Conservation (phyloP, 2,888 invertebrate species). For the Leucozona laternaria region DNA sequence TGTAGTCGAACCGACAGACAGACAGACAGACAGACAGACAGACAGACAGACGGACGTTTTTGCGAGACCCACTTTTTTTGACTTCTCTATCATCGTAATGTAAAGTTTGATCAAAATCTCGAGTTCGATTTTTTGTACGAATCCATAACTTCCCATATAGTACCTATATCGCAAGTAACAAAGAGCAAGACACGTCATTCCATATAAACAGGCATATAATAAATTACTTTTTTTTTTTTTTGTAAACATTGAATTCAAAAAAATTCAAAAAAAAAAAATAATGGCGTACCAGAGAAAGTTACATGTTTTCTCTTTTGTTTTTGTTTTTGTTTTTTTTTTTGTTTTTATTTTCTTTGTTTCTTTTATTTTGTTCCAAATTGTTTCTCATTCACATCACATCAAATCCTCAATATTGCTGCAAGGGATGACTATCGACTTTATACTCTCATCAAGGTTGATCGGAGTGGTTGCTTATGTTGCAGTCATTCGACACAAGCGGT, state of each 20-base stretch:
- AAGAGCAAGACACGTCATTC: constrained; percentile 30
- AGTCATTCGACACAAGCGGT: constrained; percentile 24
- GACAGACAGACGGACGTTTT: no score
- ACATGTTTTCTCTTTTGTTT: neutral
- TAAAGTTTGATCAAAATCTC: no score
- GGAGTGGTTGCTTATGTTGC: constrained; percentile 35
- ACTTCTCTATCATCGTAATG: no score
- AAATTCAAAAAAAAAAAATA: constrained; percentile 16
- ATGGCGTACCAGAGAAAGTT: constrained; percentile 23
- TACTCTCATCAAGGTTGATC: constrained; percentile 25
- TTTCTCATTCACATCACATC: constrained; percentile 16
- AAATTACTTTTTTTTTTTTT: constrained; percentile 3
- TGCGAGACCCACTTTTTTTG: no score
- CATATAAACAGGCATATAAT: constrained; percentile 24
- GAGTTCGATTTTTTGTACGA: no score
- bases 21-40: no score
- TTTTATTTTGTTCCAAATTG: neutral
- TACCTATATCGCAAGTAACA: no score
- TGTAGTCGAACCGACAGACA: no score
- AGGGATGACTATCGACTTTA: constrained; percentile 9
- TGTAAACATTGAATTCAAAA: constrained; percentile 5
- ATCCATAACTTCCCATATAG: no score
- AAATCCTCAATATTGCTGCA: constrained; percentile 32
- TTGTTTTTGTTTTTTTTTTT: neutral
- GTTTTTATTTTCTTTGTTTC: neutral